These are phyloP conservation scores for Lutjanus erythropterus DNA, from an alignment of 2,113 vertebrate species.

Conservation along the genomic window DNA sequence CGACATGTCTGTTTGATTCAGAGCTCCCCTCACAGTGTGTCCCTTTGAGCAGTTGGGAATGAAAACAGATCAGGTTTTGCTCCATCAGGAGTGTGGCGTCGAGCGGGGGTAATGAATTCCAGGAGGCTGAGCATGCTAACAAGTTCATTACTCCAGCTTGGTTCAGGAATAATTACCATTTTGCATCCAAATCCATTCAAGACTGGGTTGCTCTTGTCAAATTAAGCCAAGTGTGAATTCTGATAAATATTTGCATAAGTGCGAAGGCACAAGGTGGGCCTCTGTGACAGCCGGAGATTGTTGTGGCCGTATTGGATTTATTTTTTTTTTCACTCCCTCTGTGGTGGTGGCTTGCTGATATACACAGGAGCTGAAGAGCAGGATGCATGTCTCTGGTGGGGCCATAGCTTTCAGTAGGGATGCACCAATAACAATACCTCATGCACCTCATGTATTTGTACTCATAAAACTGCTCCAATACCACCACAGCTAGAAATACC, in stretches of 20 bases:
- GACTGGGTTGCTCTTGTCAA: constrained; percentile 72
- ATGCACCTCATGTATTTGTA: too few relatives aligned
- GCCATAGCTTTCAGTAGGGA: not conserved
- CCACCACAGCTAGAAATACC: too few relatives aligned
- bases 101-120: constrained; percentile 75
- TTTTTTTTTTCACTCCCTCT: not conserved
- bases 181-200: constrained; percentile 79
- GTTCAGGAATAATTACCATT: constrained; percentile 83
- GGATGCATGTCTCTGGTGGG: not conserved
- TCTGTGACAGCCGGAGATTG: constrained; percentile 34
- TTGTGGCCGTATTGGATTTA: constrained; percentile 10
- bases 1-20: constrained; percentile 26
- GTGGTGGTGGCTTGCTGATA: not conserved
- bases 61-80: constrained; percentile 71
- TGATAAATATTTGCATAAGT: constrained; percentile 77
- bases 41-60: constrained; percentile 30
- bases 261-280: constrained; percentile 9
- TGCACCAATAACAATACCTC: too few relatives aligned
- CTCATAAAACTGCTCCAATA: too few relatives aligned
- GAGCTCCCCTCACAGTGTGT: constrained; percentile 11
- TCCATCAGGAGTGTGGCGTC: constrained; percentile 48
- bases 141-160: constrained; percentile 79
- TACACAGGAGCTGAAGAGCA: not conserved
- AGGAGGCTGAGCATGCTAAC: constrained; percentile 82
- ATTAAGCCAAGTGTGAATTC: constrained; percentile 75